phyloP scores from a whole-genome alignment of 2,797 vertebrate species.

The Scyliorhinus canicula region DNA sequence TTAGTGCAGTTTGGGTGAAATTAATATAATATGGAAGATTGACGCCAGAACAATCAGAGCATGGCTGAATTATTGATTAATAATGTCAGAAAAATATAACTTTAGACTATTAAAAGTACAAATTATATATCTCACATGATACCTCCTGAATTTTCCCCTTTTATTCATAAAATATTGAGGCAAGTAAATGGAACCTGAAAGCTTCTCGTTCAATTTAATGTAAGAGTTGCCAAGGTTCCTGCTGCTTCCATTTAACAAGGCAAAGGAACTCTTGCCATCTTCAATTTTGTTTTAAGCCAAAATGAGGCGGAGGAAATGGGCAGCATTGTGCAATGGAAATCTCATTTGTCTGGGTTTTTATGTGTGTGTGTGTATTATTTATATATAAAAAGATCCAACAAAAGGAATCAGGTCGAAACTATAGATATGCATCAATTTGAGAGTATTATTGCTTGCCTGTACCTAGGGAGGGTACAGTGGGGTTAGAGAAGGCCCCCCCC shows the following conservation, averaged over 20 bases:
- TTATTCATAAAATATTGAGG: slow-evolving; percentile 60
- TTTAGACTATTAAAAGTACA: slow-evolving; percentile 73
- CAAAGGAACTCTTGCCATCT: slow-evolving; percentile 27
- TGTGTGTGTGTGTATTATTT: not conserved
- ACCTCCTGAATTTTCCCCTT: slow-evolving; percentile 46
- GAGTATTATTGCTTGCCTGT: not conserved
- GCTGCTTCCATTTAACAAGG: slow-evolving; percentile 32
- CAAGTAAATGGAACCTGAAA: slow-evolving; percentile 49
- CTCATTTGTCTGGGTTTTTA: not conserved
- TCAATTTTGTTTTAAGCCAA: slow-evolving; percentile 21
- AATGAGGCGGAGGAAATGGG: not conserved
- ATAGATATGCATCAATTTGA: not conserved
- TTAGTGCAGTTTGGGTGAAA: slow-evolving; percentile 71
- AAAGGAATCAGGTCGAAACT: not conserved
- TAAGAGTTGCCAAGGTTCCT: slow-evolving; percentile 9
- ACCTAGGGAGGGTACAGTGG: not conserved
- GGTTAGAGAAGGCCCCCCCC: not conserved
- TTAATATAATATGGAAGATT: slow-evolving; percentile 62
- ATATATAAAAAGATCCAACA: not conserved
- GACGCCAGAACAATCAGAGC: slow-evolving; percentile 54
- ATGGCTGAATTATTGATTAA: slow-evolving; percentile 71
- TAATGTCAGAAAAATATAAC: slow-evolving; percentile 70
- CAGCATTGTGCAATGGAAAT: not conserved
- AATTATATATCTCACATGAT: slow-evolving; percentile 69
- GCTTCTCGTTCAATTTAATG: not conserved